Conservation (phyloP, 2,113 vertebrate species). For the Telmatochromis sp. region DNA sequence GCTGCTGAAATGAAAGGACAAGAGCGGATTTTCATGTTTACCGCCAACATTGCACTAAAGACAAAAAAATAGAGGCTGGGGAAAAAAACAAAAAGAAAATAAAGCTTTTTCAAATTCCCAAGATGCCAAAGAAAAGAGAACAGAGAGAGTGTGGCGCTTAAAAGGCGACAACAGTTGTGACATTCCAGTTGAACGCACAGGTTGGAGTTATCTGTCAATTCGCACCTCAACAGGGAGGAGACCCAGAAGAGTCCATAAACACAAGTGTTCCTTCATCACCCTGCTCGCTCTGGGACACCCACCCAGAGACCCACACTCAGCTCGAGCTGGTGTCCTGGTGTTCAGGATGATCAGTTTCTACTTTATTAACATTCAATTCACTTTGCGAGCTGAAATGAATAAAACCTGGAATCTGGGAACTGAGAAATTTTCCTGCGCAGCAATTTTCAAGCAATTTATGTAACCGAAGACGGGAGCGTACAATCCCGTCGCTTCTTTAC, state of each 20-base stretch:
- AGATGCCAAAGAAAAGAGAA: background rate
- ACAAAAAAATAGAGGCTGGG: background rate
- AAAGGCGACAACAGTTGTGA: conserved; percentile 8
- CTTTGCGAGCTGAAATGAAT: background rate
- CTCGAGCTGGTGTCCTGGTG: background rate
- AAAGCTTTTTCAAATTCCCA: background rate
- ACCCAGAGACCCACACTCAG: background rate
- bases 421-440: background rate
- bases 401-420: background rate
- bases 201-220: background rate
- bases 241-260: background rate
- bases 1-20: conserved; percentile 39
- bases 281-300: background rate
- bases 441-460: background rate
- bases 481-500: accelerated
- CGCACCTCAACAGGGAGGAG: background rate
- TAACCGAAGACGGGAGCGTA: background rate
- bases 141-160: background rate
- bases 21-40: conserved; percentile 50
- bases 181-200: background rate
- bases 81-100: background rate
- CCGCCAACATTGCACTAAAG: conserved; percentile 38
- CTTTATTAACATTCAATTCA: background rate
- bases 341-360: background rate
- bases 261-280: conserved; percentile 6